Evolutionary conservation across 2,113 vertebrate genomes (phyloP), one percentile per base, ranked within the genome.

Genomic region (Hymenochirus boettgeri): DNA sequence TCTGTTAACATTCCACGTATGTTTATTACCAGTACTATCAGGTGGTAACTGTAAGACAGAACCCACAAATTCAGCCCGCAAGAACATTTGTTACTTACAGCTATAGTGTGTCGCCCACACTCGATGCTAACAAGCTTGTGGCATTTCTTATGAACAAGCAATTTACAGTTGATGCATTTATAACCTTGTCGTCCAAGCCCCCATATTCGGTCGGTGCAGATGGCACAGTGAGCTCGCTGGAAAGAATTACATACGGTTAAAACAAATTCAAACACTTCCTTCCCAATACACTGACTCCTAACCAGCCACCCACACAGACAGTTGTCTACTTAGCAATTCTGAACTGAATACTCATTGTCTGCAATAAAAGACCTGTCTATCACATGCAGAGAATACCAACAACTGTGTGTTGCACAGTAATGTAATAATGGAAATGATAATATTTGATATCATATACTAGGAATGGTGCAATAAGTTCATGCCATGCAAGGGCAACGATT

Each of bases 161-260:
- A 92, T 77, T 99, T 99, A 81, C 96, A 99, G 72, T 95, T 99
- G 87, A 97, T 98, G 76, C 96, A 99, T 72, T 99, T 99, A 76
- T 98, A 99, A 6, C 96, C 96, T 72, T 99, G 96, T 65, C 96
- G 89, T 24, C 96, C 96, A 55, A 99, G 86, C 56, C 96, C 96
- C 96, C 96, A 99, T 74, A 99, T 99, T 26, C 96, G 86, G 74
- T 99, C 96, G 1, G 90, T 92, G 71, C 96, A 99, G 86, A 98
- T 97, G 76, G 96, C 94, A 79, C 96, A 99, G 73, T 98, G 93
- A 45, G 96, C 96, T 72, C 96, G 90, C 96, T 99, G 82, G 52
- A 72, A 63, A 71, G 1, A 15, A 33, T 25, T 18, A 24, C 37
- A 65, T 12, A 31, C 3, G 23, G 22, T 27, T 7, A 46, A 56